Base-by-base conservation (phyloP, 2,888 invertebrate species). In the Sminthurides aquaticus region DNA sequence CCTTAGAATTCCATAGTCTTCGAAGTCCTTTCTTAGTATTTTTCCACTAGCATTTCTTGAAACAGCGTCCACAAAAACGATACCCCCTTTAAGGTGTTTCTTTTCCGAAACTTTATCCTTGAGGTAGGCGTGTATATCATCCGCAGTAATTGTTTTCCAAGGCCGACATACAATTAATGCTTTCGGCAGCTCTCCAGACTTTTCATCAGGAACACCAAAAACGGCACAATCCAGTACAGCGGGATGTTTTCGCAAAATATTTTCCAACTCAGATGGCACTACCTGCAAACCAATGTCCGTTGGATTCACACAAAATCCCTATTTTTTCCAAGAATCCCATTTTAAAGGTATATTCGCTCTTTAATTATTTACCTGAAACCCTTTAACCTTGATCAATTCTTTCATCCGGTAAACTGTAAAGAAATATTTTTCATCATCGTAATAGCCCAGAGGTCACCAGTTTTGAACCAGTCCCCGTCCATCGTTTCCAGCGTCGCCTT, bases 191-290 rank as follows among this genome's bases (percentile, higher is more conserved):
- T 92, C 90, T 3, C 91, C 91, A 49, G 81, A 81, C 18, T 79
- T 78, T 0, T 81, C 78, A 76, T 91, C 85, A 0, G 87, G 57
- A 1, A 65, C 60, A 28, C 91, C 92, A 67, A 93, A 81, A 0
- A 95, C 92, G 0, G 89, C 93, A 0, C 87, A 90, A 74, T 95
- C 94, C n/a, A 82, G 78, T 1, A 95, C 83, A 27, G 83, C 83
- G 0, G 90, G 87, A 78, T 90, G 87, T 54, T 84, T 82, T 67
- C 88, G 82, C 1, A 91, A 76, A 2, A 90, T 75, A 60, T 82
- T 85, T 78, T 94, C 93, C 25, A 94, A 78, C 78, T 94, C 94
- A 1, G 92, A 92, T 27, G 94, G 94, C 8, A 93, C 86, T 8
- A 94, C 92, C 85, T 91, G 84, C 52, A 8, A n/a, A n/a, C 20